Evolutionary conservation across 2,888 invertebrate species (phyloP).

Genomic region (Abrostola tripartita): DNA sequence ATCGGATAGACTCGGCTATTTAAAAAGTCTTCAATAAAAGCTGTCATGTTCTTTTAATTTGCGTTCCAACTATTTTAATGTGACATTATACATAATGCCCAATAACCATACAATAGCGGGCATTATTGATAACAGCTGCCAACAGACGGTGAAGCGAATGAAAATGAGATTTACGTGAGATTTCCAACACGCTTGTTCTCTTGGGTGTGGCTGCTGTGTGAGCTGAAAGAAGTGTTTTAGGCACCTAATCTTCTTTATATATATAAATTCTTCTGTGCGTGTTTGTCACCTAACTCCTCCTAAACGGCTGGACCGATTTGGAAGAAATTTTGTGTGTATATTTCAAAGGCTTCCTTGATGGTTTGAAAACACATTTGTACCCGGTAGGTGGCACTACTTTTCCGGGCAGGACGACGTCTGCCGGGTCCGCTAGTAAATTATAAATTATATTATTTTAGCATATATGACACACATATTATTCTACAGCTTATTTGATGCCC

Average conservation of each 20-base stretch:
- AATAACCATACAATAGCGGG: constrained; percentile 61
- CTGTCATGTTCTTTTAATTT: constrained; percentile 1
- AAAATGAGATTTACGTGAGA: constrained; percentile 66
- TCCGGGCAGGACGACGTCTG: too few species aligned
- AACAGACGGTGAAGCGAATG: constrained; percentile 57
- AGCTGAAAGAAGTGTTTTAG: constrained; percentile 23
- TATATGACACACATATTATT: too few species aligned
- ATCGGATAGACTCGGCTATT: background rate
- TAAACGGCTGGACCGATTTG: too few species aligned
- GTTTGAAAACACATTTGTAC: too few species aligned
- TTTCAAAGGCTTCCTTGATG: too few species aligned
- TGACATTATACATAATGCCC: constrained; percentile 23
- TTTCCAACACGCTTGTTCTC: constrained; percentile 55
- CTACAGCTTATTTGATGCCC: too few species aligned
- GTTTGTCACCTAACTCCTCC: too few species aligned
- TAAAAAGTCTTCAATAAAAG: background rate
- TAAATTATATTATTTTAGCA: background rate
- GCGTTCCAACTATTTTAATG: constrained; percentile 24
- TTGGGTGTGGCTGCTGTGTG: constrained; percentile 36
- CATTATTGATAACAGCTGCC: constrained; percentile 52
- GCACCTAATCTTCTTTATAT: too few species aligned
- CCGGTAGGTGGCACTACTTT: too few species aligned
- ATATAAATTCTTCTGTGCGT: too few species aligned
- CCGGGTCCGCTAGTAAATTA: too few species aligned
- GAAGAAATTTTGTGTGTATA: too few species aligned